Conservation (phyloP, 2,888 invertebrate species). For the Sminthurinus aureus region DNA sequence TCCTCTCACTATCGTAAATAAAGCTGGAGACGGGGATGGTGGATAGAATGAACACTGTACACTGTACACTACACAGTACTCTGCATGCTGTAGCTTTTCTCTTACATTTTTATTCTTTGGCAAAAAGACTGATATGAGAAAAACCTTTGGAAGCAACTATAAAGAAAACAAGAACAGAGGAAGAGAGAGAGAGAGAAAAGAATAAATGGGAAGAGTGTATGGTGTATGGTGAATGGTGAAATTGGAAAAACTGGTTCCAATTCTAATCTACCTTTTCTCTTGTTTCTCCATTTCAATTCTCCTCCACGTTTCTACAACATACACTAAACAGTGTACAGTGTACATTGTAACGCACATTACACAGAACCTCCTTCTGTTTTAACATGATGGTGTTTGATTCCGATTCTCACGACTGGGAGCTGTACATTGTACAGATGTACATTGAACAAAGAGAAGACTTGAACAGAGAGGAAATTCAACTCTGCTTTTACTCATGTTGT, state of each 20-base stretch:
- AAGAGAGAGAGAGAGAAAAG: slow-evolving; percentile 11
- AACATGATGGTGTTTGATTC: not conserved
- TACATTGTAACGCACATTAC: not conserved
- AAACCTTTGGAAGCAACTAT: not conserved
- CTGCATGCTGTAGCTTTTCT: not conserved
- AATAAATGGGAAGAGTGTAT: slow-evolving; percentile 34
- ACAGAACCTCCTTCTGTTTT: not conserved
- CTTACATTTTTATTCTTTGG: not conserved
- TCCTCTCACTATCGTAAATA: not conserved
- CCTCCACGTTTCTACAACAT: slow-evolving; percentile 1
- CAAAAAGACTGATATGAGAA: not conserved
- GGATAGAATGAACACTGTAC: not conserved
- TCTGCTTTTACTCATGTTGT: too few relatives aligned
- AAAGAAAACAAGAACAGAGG: not conserved
- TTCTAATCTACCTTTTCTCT: slow-evolving; percentile 32
- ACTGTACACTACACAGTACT: not conserved
- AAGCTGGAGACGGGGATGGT: not conserved
- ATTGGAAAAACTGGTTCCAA: slow-evolving; percentile 24
- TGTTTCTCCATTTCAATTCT: slow-evolving; percentile 9
- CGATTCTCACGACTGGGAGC: not conserved
- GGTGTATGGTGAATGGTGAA: slow-evolving; percentile 19
- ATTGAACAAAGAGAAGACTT: not conserved
- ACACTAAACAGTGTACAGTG: not conserved
- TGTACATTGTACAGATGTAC: not conserved
- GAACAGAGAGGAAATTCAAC: not conserved